Evolutionary conservation across 1,140 invertebrate species (phyloP), one percentile per base, ranked within the genome.

Genomic region (Bombus superbus): DNA sequence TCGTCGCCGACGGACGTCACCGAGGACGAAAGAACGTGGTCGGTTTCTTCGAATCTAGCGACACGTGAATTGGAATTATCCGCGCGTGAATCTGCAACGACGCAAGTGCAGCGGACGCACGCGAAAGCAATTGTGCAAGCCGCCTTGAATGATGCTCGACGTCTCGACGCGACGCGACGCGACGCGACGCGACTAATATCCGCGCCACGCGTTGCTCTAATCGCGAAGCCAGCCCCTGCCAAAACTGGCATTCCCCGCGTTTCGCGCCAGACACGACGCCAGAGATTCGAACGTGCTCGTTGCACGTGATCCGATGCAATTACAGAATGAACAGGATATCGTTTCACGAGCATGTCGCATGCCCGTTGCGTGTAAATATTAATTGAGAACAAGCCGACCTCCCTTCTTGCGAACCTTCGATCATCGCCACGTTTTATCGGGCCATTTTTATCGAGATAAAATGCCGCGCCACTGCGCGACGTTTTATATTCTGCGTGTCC

Each of bases 221-320:
- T 80, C 25, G 66, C 25, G 15, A 3, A 28, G 35, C 25, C 22
- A 22, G 15, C 38, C 2, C 18, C 35, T 64, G 83, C 78, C 83
- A 85, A 85, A 85, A 85, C 44, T 68, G 83, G 83, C 83, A 78
- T 85, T 85, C 15, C 40, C n/a, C 35, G 1, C 64, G 74, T 77
- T 72, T 44, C 57, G 38, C 42, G 47, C 53, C 59, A 35, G 75
- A 53, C 82, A 15, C 57, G 73, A 57, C 22, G 75, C 75, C 75
- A 69, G 22, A 71, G 68, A 64, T 40, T 57, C 42, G 83, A 72
- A 85, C 77, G 77, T 81, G 83, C 71, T 1, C 35, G 68, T 44
- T 74, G 75, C 86, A 86, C 86, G 86, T 86, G 86, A 86, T 86
- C 28, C 80, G 68, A 15, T 64, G 81, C 86, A 86, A 84, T 69